These are phyloP conservation scores for Armadillidium nasatum DNA, from an alignment of 1,140 invertebrate species.

Conservation along the genomic window DNA sequence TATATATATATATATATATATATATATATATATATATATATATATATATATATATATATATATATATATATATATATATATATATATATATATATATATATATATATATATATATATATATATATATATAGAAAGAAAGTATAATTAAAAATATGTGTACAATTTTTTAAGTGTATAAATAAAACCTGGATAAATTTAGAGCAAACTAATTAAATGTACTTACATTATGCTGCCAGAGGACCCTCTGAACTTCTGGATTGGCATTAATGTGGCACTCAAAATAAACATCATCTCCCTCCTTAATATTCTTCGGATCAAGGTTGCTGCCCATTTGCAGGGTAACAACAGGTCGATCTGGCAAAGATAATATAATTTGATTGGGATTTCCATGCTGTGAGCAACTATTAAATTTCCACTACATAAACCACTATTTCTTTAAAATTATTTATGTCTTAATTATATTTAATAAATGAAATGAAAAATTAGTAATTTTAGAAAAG, in stretches of 20 bases:
- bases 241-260: conserved; percentile 51
- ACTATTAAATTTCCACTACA: too few species aligned
- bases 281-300: too few species aligned
- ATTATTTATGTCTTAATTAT: too few species aligned
- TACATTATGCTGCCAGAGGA: conserved; percentile 51
- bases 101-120: not conserved
- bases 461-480: too few species aligned
- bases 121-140: too few species aligned
- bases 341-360: conserved; percentile 81
- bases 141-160: not conserved
- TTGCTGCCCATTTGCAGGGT: conserved; percentile 74
- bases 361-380: too few species aligned
- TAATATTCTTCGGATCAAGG: conserved; percentile 71
- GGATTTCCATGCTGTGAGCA: too few species aligned
- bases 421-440: too few species aligned
- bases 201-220: conserved; percentile 37
- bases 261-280: conserved; percentile 53
- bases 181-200: too few species aligned
- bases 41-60: not conserved
- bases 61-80: not conserved
- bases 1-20: conserved; percentile 6
- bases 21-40: conserved; percentile 2
- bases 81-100: not conserved
- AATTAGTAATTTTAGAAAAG: too few species aligned
- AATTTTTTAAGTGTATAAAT: too few species aligned